These are phyloP conservation scores for Dolomedes plantarius DNA, from an alignment of 2,888 invertebrate species.

Conservation along the genomic window DNA sequence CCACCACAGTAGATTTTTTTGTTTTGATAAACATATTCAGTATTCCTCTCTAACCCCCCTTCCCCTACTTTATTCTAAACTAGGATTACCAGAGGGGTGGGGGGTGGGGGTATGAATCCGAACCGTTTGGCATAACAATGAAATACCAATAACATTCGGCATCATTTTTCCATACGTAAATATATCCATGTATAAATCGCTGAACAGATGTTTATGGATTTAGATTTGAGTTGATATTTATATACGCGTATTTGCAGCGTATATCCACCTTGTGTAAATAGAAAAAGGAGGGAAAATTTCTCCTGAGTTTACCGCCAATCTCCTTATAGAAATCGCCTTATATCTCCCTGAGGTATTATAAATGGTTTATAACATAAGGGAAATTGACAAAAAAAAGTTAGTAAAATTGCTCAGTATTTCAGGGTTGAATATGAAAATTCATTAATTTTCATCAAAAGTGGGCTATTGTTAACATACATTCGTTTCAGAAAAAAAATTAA, in stretches of 20 bases:
- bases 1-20: constrained; percentile 42
- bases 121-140: constrained; percentile 64
- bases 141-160: constrained; percentile 57
- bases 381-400: no score
- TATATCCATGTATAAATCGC: constrained; percentile 18
- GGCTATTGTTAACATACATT: no score
- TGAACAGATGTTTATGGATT: constrained; percentile 31
- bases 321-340: background rate
- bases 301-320: background rate
- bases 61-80: constrained; percentile 36
- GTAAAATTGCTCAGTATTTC: no score
- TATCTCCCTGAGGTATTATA: no score
- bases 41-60: constrained; percentile 28
- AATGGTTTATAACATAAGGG: no score
- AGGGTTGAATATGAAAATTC: no score
- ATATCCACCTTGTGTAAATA: background rate
- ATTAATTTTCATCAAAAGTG: no score
- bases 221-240: constrained; percentile 17
- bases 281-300: background rate
- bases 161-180: constrained; percentile 26
- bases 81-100: constrained; percentile 39
- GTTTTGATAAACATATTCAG: constrained; percentile 70
- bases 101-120: constrained; percentile 41
- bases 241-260: background rate
- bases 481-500: no score